Evolutionary conservation across 2,113 vertebrate genomes (phyloP).

Genomic region (Psilopogon haemacephalus): DNA sequence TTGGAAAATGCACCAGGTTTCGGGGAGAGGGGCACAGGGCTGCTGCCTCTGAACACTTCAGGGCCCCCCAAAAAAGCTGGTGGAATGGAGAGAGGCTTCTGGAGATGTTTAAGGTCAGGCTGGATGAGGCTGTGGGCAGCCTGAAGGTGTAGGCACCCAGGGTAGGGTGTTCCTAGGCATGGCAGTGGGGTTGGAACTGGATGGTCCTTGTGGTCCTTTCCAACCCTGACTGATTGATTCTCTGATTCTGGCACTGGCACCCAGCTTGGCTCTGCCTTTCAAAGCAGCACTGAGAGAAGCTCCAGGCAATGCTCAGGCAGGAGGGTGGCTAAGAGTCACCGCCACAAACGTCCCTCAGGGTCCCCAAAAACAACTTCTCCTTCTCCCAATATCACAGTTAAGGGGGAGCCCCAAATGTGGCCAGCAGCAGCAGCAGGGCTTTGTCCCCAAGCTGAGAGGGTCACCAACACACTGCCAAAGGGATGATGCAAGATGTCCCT

Average conservation of each 20-base stretch:
- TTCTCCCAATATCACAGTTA: accelerated
- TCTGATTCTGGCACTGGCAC: accelerated
- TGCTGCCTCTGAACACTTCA: not conserved
- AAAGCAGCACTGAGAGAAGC: accelerated
- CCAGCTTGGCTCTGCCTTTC: accelerated
- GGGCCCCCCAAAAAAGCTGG: not conserved
- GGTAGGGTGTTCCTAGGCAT: too few relatives aligned
- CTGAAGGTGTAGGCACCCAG: too few relatives aligned
- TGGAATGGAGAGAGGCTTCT: accelerated
- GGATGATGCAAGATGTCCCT: not conserved
- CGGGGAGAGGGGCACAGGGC: not conserved
- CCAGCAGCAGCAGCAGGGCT: accelerated
- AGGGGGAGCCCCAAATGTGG: accelerated
- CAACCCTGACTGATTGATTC: too few relatives aligned
- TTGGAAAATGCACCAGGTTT: not conserved
- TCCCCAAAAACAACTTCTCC: not conserved
- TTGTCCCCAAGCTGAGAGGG: accelerated
- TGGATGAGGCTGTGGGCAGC: too few relatives aligned
- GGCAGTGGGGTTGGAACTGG: too few relatives aligned
- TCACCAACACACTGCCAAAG: accelerated
- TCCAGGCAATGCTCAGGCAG: accelerated
- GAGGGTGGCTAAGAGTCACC: not conserved
- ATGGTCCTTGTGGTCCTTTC: too few relatives aligned
- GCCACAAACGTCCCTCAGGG: not conserved
- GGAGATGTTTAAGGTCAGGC: too few relatives aligned